Conservation (phyloP, 2,888 invertebrate species). For the Ceraclea dissimilis region DNA sequence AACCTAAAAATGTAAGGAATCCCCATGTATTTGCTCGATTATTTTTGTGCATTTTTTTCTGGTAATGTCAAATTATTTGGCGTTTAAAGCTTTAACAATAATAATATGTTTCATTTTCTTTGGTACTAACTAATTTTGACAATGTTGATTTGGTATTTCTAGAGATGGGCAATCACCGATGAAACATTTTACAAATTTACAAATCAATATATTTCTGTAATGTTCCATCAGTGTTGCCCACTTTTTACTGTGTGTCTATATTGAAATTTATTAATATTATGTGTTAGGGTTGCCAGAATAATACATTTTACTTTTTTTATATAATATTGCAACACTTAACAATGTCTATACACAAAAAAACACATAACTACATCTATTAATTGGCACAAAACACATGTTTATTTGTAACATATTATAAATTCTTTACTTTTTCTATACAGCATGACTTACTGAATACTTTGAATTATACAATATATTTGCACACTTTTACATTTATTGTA, state of each 20-base stretch:
- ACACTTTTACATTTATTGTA: not conserved
- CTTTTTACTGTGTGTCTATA: not conserved
- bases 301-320: not conserved
- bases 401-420: not conserved
- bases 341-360: not conserved
- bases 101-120: too few species aligned
- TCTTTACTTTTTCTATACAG: too few species aligned
- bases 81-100: too few species aligned
- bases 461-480: not conserved
- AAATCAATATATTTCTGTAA: too few species aligned
- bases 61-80: too few species aligned
- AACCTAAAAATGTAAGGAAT: too few species aligned
- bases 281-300: not conserved
- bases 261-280: slow-evolving; percentile 1
- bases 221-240: not conserved
- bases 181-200: too few species aligned
- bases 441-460: not conserved
- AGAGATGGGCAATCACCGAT: too few species aligned
- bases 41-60: too few species aligned
- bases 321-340: not conserved
- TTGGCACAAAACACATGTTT: not conserved
- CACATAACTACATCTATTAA: not conserved
- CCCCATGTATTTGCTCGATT: too few species aligned
- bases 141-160: too few species aligned
- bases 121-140: too few species aligned